Conservation (phyloP, 2,888 invertebrate species). For the Lacanobia oleracea region DNA sequence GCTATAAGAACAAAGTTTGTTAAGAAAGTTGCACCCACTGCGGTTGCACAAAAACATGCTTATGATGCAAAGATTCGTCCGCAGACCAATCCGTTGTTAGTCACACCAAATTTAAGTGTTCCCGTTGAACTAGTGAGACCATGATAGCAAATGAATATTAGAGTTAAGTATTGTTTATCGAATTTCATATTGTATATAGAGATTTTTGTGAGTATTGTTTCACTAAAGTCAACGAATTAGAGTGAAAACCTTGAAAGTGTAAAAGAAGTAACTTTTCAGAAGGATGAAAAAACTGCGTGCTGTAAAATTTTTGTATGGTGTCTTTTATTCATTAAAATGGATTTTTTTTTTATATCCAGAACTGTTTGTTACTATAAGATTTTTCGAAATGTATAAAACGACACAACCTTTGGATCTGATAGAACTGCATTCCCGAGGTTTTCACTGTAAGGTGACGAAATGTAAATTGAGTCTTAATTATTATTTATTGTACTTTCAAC, state of each 20-base stretch:
- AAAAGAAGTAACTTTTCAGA: too few species aligned
- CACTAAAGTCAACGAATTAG: not conserved
- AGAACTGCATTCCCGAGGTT: too few species aligned
- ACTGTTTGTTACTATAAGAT: too few species aligned
- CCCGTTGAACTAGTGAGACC: slow-evolving; percentile 82
- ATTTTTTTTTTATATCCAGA: too few species aligned
- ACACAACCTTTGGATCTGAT: too few species aligned
- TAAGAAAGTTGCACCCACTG: slow-evolving; percentile 66
- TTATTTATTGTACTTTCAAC: slow-evolving; percentile 30
- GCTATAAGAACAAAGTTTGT: slow-evolving; percentile 73
- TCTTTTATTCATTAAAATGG: too few species aligned
- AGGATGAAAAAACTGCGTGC: too few species aligned
- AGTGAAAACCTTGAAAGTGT: too few species aligned
- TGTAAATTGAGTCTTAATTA: slow-evolving; percentile 44
- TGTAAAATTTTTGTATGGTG: too few species aligned
- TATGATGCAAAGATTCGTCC: slow-evolving; percentile 64
- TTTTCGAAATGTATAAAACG: too few species aligned
- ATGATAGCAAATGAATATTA: slow-evolving; percentile 72
- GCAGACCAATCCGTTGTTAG: slow-evolving; percentile 78
- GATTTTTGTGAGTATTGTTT: slow-evolving; percentile 48
- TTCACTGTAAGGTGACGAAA: slow-evolving; percentile 1
- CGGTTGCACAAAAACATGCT: slow-evolving; percentile 61
- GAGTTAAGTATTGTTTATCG: slow-evolving; percentile 42
- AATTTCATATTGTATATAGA: slow-evolving; percentile 65
- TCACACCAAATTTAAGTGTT: slow-evolving; percentile 80